A percentile compares a stretch with the other conserved stretches of the same genome.
Evolutionary conservation across 2,888 invertebrate species (phyloP).

Genomic region (Tethea ocularis): DNA sequence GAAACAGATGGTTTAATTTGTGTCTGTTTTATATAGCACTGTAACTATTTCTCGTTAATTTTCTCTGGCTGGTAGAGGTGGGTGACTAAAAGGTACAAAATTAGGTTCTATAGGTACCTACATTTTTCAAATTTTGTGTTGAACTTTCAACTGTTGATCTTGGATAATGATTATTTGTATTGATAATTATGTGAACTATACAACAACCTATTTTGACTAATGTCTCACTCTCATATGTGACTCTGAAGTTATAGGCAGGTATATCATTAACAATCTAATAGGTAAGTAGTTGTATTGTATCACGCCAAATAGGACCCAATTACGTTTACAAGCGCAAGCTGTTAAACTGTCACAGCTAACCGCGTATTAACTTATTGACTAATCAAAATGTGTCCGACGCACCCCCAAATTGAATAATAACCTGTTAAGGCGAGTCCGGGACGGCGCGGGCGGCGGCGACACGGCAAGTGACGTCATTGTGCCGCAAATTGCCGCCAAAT

Average conservation of each 20-base stretch:
- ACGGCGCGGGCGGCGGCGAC: conserved; percentile 27
- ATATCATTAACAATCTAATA: neutral
- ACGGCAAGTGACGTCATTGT: conserved; percentile 66
- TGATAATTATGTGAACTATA: too few relatives aligned
- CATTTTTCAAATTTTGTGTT: too few relatives aligned
- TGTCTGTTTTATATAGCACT: neutral
- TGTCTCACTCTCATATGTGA: too few relatives aligned
- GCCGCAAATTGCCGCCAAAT: conserved; percentile 78
- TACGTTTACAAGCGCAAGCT: conserved; percentile 25
- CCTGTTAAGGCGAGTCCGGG: conserved; percentile 64
- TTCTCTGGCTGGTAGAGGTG: neutral
- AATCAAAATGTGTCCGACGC: conserved; percentile 76
- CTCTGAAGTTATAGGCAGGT: too few relatives aligned
- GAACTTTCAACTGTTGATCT: too few relatives aligned
- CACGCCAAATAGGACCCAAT: conserved; percentile 26
- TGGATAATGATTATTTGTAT: too few relatives aligned
- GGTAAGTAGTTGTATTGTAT: neutral
- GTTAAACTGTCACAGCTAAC: conserved; percentile 53
- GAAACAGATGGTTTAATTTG: neutral
- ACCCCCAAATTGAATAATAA: conserved; percentile 78
- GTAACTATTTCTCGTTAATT: neutral
- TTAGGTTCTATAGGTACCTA: too few relatives aligned
- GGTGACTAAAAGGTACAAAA: too few relatives aligned
- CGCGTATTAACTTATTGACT: conserved; percentile 70
- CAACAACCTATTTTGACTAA: too few relatives aligned